Percentiles rank a stretch among this genome's conserved stretches.
phyloP scores from a whole-genome alignment of 1,140 invertebrate species.

The Drosophila kohkoa region DNA sequence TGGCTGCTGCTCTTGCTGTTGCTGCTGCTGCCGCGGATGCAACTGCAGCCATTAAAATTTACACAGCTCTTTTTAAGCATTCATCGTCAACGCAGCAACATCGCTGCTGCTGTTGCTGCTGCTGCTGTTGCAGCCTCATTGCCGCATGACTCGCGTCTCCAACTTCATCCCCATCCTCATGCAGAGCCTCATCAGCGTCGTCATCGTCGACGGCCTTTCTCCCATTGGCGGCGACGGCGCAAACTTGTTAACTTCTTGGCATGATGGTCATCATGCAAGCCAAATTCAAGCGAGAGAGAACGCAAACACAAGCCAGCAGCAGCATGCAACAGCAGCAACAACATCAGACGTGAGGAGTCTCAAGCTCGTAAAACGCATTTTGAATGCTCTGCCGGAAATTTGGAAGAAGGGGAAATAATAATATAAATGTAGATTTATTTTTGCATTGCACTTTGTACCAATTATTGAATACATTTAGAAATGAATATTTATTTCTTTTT shows the following conservation, averaged over 20 bases:
- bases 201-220: slow-evolving; percentile 69
- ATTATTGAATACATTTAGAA: too few relatives aligned
- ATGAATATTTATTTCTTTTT: too few relatives aligned
- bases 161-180: slow-evolving; percentile 51
- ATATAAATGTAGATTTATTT: too few relatives aligned
- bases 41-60: slow-evolving; percentile 80
- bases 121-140: slow-evolving; percentile 12
- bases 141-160: slow-evolving; percentile 29
- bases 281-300: slow-evolving; percentile 52
- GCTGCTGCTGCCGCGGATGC: slow-evolving; percentile 54
- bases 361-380: slow-evolving; percentile 10
- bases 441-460: too few relatives aligned
- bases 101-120: slow-evolving; percentile 11
- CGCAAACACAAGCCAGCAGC: slow-evolving; percentile 57
- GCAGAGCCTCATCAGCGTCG: slow-evolving; percentile 46
- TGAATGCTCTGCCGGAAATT: slow-evolving; percentile 26
- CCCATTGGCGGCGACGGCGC: slow-evolving; percentile 74
- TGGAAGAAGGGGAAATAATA: too few relatives aligned
- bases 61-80: slow-evolving; percentile 64
- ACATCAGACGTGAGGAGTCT: background rate
- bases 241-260: slow-evolving; percentile 82
- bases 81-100: slow-evolving; percentile 54
- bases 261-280: slow-evolving; percentile 79
- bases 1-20: slow-evolving; percentile 36
- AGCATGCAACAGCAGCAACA: slow-evolving; percentile 64